A percentile compares a stretch with the other conserved stretches of the same genome.
Conservation (phyloP, 2,113 vertebrate species). For the human region DNA sequence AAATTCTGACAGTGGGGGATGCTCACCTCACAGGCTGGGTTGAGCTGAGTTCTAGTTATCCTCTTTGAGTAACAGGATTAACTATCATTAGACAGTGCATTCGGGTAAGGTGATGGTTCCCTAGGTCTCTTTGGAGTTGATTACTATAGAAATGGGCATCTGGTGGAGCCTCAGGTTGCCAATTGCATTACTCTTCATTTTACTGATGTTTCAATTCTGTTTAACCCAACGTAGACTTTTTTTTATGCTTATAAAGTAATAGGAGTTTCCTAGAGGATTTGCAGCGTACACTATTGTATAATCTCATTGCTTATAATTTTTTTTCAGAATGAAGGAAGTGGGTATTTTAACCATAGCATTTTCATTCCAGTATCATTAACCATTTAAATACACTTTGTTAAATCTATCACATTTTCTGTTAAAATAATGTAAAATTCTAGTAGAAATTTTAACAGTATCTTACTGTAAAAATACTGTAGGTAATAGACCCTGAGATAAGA, state of each 20-base stretch:
- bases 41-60: conserved; percentile 37
- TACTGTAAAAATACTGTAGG: not conserved
- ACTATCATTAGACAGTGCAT: not conserved
- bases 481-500: not conserved
- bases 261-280: not conserved
- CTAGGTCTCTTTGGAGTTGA: not conserved
- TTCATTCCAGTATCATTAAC: not conserved
- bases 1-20: not conserved
- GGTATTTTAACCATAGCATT: not conserved
- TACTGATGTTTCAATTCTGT: not conserved
- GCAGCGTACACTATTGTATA: not conserved
- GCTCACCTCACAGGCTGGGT: not conserved
- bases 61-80: not conserved
- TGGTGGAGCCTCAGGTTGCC: not conserved
- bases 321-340: not conserved
- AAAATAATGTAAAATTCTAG: not conserved
- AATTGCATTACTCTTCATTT: not conserved
- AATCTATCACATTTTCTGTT: not conserved
- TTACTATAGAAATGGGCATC: not conserved
- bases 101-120: not conserved
- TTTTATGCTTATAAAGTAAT: not conserved
- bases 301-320: not conserved
- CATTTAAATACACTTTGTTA: not conserved
- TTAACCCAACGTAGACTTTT: not conserved
- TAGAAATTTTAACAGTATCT: not conserved